phyloP scores from a whole-genome alignment of 1,140 invertebrate species.

The Bradysia coprophila region DNA sequence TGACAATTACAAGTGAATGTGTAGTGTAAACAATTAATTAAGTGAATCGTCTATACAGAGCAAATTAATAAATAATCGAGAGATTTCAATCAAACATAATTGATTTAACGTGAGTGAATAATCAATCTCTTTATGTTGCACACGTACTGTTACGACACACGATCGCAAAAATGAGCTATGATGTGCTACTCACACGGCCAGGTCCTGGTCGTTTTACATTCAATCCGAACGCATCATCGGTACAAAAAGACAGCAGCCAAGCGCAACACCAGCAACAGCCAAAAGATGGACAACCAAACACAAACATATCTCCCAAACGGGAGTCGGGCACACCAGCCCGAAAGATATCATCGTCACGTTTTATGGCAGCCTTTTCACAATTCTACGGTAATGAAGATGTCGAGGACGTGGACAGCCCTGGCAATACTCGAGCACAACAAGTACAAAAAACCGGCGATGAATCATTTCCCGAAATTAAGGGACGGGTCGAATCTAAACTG shows the following conservation, averaged over 20 bases:
- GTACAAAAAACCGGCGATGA: constrained; percentile 4
- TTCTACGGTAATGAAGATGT: constrained; percentile 11
- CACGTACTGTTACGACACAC: too few species aligned
- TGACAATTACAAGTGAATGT: too few species aligned
- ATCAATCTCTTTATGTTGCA: too few species aligned
- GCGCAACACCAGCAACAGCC: neutral
- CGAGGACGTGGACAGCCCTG: neutral
- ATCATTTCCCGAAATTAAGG: constrained; percentile 30
- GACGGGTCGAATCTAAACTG: constrained; percentile 63
- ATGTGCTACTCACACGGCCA: neutral
- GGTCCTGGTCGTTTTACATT: too few species aligned
- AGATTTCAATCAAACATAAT: too few species aligned
- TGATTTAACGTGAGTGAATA: too few species aligned
- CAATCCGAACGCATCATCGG: neutral
- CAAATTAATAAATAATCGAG: too few species aligned
- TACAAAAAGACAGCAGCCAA: neutral
- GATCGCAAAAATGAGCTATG: neutral
- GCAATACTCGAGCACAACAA: neutral
- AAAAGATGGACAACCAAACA: constrained; percentile 3
- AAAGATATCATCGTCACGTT: constrained; percentile 11
- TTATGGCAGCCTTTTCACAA: constrained; percentile 22
- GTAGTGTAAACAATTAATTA: too few species aligned
- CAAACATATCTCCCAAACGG: constrained; percentile 17
- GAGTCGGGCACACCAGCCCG: constrained; percentile 1
- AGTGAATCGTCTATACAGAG: too few species aligned